A percentile compares a stretch with the other conserved stretches of the same genome.
These are phyloP conservation scores for Catalaphyllia jardinei DNA, from an alignment of 64 coral and sea anemone species.

Conservation along the genomic window DNA sequence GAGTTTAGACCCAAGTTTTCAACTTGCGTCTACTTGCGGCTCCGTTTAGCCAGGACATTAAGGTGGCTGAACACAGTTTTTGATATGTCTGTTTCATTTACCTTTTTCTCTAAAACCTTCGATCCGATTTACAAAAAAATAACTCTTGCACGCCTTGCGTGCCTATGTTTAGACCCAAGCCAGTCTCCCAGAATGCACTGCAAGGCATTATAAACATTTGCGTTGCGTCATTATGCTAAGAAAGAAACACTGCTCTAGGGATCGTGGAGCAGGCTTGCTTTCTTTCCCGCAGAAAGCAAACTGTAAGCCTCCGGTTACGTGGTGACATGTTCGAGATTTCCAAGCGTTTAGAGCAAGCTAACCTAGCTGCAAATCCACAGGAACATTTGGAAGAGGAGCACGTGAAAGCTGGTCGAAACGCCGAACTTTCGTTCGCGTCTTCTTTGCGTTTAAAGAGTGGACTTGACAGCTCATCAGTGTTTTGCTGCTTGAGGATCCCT, in stretches of 20 bases:
- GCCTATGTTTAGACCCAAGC: too few relatives aligned
- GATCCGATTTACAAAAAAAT: too few relatives aligned
- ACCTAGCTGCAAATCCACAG: constrained; percentile 77
- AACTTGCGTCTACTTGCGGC: too few relatives aligned
- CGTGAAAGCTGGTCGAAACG: constrained; percentile 87
- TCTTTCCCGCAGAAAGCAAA: not conserved
- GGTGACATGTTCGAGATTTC: constrained; percentile 81
- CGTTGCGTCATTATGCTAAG: constrained; percentile 41
- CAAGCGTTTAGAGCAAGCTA: constrained; percentile 82
- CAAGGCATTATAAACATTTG: constrained; percentile 39
- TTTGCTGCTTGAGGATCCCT: constrained; percentile 90
- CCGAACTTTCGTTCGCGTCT: constrained; percentile 73
- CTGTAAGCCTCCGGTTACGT: not conserved
- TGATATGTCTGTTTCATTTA: too few relatives aligned
- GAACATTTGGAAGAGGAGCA: constrained; percentile 89
- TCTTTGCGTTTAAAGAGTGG: constrained; percentile 64
- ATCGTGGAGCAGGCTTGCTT: not conserved
- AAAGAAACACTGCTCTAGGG: not conserved
- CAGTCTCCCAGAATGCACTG: constrained; percentile 12
- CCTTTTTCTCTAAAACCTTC: too few relatives aligned
- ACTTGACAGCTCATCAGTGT: constrained; percentile 82
- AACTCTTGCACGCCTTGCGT: too few relatives aligned
- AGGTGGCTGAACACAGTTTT: too few relatives aligned
- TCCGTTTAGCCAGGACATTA: too few relatives aligned
- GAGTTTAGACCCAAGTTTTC: too few relatives aligned